These are phyloP conservation scores for Amazona finschi DNA, from an alignment of 2,797 vertebrate genomes.

Conservation along the genomic window DNA sequence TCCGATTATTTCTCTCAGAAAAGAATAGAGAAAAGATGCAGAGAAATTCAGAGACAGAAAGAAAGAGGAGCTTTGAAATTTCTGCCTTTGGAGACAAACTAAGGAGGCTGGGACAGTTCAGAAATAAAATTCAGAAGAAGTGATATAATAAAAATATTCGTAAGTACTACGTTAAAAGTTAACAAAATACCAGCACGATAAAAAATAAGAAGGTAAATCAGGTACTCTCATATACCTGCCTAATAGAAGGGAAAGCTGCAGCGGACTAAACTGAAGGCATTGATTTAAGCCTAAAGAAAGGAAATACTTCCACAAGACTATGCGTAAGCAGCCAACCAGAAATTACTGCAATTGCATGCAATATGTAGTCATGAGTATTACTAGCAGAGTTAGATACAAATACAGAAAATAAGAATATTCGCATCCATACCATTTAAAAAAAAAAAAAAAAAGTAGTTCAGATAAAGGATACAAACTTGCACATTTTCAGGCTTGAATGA, in stretches of 20 bases:
- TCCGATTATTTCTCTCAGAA: slow-evolving; percentile 56
- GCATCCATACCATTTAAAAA: not conserved
- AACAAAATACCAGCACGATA: not conserved
- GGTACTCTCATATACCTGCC: not conserved
- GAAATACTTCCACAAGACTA: not conserved
- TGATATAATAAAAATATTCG: not conserved
- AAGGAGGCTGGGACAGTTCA: not conserved
- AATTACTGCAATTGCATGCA: not conserved
- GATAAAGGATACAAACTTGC: not conserved
- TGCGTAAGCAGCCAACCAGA: not conserved
- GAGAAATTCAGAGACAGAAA: slow-evolving; percentile 23
- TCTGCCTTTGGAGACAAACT: slow-evolving; percentile 5
- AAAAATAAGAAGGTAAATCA: not conserved
- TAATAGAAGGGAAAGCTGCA: not conserved
- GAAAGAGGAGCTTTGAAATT: not conserved
- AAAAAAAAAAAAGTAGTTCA: not conserved
- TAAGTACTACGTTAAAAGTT: not conserved
- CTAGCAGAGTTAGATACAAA: not conserved
- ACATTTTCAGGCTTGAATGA: not conserved
- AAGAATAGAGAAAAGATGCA: slow-evolving; percentile 47
- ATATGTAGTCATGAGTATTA: not conserved
- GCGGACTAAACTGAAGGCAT: not conserved
- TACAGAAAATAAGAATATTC: not conserved
- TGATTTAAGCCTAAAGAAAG: not conserved
- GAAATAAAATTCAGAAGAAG: slow-evolving; percentile 12